Percentiles rank a stretch among this genome's conserved stretches.
These are phyloP conservation scores for Xenus cinereus DNA, from an alignment of 2,113 vertebrate genomes.

Conservation along the genomic window DNA sequence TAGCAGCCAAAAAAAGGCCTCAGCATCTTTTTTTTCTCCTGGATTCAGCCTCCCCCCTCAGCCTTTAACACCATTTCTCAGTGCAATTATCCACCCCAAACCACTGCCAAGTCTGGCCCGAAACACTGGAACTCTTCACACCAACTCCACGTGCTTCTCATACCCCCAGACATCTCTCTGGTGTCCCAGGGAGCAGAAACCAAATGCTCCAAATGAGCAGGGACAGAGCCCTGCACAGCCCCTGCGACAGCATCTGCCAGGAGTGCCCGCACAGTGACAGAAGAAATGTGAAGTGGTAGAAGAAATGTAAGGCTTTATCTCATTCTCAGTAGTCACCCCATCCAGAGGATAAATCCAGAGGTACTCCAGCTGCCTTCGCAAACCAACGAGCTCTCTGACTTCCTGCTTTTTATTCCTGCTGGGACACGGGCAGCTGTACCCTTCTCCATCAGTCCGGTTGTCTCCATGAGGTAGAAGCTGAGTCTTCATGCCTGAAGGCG, in stretches of 20 bases:
- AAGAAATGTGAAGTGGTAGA: not conserved
- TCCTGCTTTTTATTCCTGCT: not conserved
- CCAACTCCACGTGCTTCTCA: not conserved
- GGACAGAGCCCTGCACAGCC: rapidly evolving
- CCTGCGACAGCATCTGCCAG: not conserved
- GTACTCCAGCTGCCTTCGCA: not conserved
- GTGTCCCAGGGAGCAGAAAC: not conserved
- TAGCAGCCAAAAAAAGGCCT: not conserved
- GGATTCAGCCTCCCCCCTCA: not conserved
- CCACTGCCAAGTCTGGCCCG: not conserved
- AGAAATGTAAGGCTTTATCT: not conserved
- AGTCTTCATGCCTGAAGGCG: not conserved
- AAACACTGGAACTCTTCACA: not conserved
- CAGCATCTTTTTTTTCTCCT: not conserved
- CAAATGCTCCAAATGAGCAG: not conserved
- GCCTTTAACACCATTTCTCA: not conserved
- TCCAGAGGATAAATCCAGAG: not conserved
- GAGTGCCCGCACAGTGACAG: rapidly evolving
- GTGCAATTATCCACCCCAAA: not conserved
- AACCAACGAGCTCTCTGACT: not conserved
- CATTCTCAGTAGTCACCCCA: not conserved
- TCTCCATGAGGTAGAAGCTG: not conserved
- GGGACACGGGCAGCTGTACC: not conserved
- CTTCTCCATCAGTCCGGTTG: not conserved
- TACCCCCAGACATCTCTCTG: not conserved